Percentiles rank a stretch among this genome's conserved stretches.
phyloP scores from a whole-genome alignment of 2,113 vertebrate genomes.

The Craseonycteris thonglongyai region DNA sequence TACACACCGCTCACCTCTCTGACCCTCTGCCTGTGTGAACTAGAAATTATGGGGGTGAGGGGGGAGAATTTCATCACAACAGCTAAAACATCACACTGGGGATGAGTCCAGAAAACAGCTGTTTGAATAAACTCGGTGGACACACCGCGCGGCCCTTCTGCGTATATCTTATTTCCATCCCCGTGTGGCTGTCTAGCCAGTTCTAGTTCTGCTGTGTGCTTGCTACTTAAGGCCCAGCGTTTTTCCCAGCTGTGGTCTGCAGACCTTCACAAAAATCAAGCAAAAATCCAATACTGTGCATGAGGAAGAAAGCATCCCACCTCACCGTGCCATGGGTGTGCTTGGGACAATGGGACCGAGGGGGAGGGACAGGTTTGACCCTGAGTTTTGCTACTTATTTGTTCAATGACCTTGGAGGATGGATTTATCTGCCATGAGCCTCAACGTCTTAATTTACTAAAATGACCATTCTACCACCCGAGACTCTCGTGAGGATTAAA shows the following conservation, averaged over 20 bases:
- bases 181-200: background rate
- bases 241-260: background rate
- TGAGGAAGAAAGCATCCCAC: background rate
- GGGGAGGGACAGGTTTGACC: background rate
- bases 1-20: too few species aligned
- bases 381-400: background rate
- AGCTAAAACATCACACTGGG: background rate
- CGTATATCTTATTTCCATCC: slow-evolving; percentile 15
- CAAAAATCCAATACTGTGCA: background rate
- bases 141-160: background rate
- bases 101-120: background rate
- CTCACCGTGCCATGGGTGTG: accelerated
- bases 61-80: accelerated
- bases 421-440: background rate
- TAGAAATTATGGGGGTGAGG: background rate
- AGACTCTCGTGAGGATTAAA: background rate
- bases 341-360: too few species aligned
- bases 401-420: background rate
- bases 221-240: background rate
- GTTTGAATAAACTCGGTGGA: background rate
- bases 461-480: background rate
- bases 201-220: background rate
- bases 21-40: background rate
- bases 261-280: background rate
- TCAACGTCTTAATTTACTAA: background rate